These are phyloP conservation scores for Drosophila macrothrix DNA, from an alignment of 2,888 invertebrate genomes.

Conservation along the genomic window DNA sequence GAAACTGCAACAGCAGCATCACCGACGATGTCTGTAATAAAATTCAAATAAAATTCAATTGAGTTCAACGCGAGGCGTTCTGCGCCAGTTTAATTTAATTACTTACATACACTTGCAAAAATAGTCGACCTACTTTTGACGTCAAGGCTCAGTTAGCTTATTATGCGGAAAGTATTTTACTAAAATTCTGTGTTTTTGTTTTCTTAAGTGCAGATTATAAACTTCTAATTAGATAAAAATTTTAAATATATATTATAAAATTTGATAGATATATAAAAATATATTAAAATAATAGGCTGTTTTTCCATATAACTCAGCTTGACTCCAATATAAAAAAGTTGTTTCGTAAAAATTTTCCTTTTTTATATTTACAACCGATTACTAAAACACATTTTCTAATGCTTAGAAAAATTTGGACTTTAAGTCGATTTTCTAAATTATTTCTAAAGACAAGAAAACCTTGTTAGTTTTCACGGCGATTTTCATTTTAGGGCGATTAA, in stretches of 20 bases:
- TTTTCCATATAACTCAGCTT: background rate
- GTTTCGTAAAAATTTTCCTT: background rate
- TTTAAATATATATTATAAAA: background rate
- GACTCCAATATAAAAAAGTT: background rate
- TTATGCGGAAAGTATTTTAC: background rate
- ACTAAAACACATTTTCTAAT: too few relatives aligned
- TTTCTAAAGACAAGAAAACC: too few relatives aligned
- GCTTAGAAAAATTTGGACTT: background rate
- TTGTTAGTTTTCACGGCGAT: too few relatives aligned
- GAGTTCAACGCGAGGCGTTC: conserved; percentile 69
- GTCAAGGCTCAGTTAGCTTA: background rate
- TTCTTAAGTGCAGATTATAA: background rate
- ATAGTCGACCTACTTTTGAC: background rate
- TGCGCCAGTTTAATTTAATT: conserved; percentile 76
- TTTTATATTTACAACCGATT: background rate
- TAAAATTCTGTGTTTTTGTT: background rate
- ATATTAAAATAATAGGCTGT: background rate
- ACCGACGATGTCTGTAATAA: conserved; percentile 66
- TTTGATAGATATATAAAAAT: background rate
- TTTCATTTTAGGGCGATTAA: background rate
- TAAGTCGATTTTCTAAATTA: background rate
- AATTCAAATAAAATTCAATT: conserved; percentile 79
- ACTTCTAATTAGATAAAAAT: background rate
- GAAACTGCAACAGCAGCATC: conserved; percentile 27
- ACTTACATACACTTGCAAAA: conserved; percentile 54